Percentiles rank a stretch among this genome's conserved stretches.
Evolutionary conservation across 2,888 invertebrate genomes (phyloP).

Genomic region (Scrobipalpa costella): DNA sequence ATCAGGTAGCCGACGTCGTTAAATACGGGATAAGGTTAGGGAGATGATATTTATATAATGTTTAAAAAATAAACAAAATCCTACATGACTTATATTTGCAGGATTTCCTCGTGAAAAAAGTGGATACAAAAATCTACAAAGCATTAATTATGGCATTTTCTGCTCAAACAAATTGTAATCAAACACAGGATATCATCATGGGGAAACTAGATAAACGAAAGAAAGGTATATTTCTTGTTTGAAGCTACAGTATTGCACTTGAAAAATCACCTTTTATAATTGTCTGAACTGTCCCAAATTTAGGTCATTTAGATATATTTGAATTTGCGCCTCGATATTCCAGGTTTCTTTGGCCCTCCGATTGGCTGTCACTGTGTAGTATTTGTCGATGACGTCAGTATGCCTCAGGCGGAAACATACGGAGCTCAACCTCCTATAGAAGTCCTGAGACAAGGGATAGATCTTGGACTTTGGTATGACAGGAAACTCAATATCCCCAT

Average conservation of each 20-base stretch:
- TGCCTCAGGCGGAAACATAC: slow-evolving; percentile 94
- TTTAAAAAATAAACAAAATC: too few species aligned
- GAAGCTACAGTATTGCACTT: too few species aligned
- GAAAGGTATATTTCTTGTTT: slow-evolving; percentile 82
- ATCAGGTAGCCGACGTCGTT: too few species aligned
- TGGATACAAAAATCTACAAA: slow-evolving; percentile 89
- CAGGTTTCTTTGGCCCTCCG: slow-evolving; percentile 95
- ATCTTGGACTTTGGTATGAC: slow-evolving; percentile 95
- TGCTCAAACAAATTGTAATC: slow-evolving; percentile 95
- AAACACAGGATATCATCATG: slow-evolving; percentile 97
- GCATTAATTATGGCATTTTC: slow-evolving; percentile 95
- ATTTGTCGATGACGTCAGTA: slow-evolving; percentile 98
- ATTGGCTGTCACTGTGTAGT: slow-evolving; percentile 93
- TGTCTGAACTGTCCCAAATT: neutral
- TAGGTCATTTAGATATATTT: neutral
- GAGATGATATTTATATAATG: too few species aligned
- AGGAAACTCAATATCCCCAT: slow-evolving; percentile 89
- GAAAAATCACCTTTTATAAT: neutral
- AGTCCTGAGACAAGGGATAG: slow-evolving; percentile 93
- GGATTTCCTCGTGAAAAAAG: slow-evolving; percentile 90
- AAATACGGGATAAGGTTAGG: too few species aligned
- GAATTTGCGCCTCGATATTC: neutral
- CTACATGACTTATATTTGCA: slow-evolving; percentile 45
- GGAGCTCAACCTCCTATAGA: slow-evolving; percentile 98
- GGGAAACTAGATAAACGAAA: slow-evolving; percentile 94